Conservation (phyloP, 2,113 vertebrate genomes). For the Deroptyus accipitrinus region DNA sequence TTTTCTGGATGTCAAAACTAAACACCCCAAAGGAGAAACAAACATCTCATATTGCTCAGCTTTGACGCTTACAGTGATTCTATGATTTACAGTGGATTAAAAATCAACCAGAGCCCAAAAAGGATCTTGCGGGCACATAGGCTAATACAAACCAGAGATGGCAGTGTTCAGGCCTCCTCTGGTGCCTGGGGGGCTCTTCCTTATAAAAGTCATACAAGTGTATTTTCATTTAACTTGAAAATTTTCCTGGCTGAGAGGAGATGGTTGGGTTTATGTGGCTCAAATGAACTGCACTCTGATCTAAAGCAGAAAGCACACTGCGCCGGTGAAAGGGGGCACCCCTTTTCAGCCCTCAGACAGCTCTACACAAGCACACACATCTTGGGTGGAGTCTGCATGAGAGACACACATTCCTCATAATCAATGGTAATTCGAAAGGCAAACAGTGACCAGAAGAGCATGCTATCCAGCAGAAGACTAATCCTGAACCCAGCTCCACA, state of each 20-base stretch:
- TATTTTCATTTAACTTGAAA: conserved; percentile 1
- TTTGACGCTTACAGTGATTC: neutral
- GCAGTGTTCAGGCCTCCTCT: neutral
- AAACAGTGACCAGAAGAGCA: conserved; percentile 76
- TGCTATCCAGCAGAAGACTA: conserved; percentile 78
- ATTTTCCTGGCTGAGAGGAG: neutral
- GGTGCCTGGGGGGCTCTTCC: neutral
- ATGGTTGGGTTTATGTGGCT: neutral
- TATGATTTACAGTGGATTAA: neutral
- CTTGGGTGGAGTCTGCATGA: conserved; percentile 56
- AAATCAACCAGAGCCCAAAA: neutral
- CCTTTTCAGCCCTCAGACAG: neutral
- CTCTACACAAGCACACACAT: neutral
- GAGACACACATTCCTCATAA: conserved; percentile 75
- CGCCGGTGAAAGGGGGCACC: neutral
- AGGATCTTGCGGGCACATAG: neutral
- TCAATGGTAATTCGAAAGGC: conserved; percentile 80
- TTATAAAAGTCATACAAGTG: neutral
- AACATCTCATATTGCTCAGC: neutral
- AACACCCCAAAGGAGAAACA: neutral
- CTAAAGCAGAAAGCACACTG: neutral
- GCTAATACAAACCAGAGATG: neutral
- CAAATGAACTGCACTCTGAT: neutral
- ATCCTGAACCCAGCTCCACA: conserved; percentile 79
- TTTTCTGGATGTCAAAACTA: neutral